Evolutionary conservation across 2,797 vertebrate genomes (phyloP).

Genomic region (Pipistrellus kuhlii): DNA sequence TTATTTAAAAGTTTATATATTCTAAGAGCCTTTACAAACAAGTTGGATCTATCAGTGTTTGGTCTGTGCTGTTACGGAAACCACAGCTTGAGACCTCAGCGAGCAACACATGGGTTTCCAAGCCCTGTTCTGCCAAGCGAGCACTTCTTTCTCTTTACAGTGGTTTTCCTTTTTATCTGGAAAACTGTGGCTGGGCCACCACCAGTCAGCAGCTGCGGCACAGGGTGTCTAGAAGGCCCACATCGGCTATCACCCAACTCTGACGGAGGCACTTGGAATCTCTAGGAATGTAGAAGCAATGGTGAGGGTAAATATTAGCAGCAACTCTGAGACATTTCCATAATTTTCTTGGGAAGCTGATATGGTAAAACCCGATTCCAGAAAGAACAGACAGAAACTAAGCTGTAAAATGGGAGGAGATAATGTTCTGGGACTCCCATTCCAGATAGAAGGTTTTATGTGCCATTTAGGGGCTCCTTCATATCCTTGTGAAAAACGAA

Average conservation of each 20-base stretch:
- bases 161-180: neutral
- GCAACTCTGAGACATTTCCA: neutral
- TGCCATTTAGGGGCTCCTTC: neutral
- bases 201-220: neutral
- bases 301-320: neutral
- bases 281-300: neutral
- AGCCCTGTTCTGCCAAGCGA: neutral
- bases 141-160: neutral
- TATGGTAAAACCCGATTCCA: neutral
- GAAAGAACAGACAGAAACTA: neutral
- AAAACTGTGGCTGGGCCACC: neutral
- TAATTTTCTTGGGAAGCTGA: neutral
- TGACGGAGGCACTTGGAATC: neutral
- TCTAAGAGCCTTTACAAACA: constrained; percentile 23
- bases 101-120: neutral
- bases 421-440: neutral
- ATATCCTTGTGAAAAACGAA: neutral
- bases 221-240: neutral
- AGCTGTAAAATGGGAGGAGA: neutral
- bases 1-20: constrained; percentile 10
- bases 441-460: constrained; percentile 14
- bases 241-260: neutral
- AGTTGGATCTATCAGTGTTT: neutral
- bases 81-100: neutral
- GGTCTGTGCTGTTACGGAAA: neutral